Percentiles rank a stretch among this genome's conserved stretches.
phyloP scores from a whole-genome alignment of 2,888 invertebrate genomes.

The Ypsolopha sequella region DNA sequence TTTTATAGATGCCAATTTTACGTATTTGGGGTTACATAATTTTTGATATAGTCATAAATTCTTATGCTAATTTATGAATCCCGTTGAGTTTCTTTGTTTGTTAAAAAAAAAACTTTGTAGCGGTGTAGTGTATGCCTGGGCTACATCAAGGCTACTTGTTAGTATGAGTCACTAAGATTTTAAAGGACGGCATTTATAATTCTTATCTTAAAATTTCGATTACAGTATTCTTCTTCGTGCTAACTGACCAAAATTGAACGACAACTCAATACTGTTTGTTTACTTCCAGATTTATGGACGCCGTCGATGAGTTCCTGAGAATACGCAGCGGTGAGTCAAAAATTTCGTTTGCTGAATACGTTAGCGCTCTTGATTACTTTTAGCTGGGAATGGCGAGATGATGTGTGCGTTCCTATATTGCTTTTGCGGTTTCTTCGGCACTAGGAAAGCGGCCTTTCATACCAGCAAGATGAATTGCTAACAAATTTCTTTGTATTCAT shows the following conservation, averaged over 20 bases:
- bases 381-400: conserved; percentile 27
- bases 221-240: too few species aligned
- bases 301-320: conserved; percentile 48
- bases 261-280: conserved; percentile 17
- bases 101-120: too few species aligned
- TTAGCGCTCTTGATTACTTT: conserved; percentile 38
- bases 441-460: background rate
- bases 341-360: conserved; percentile 29
- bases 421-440: conserved; percentile 31
- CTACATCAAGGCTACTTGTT: too few species aligned
- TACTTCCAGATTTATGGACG: conserved; percentile 54
- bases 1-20: conserved; percentile 6
- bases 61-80: too few species aligned
- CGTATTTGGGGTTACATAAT: conserved; percentile 15
- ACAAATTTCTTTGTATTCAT: too few species aligned
- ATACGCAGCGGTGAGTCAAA: conserved; percentile 40
- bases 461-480: too few species aligned
- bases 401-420: conserved; percentile 13
- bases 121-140: too few species aligned
- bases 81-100: too few species aligned
- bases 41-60: background rate
- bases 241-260: conserved; percentile 8
- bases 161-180: too few species aligned
- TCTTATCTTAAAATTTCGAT: too few species aligned
- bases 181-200: too few species aligned